Evolutionary conservation across 2,888 invertebrate genomes (phyloP), one percentile per base, ranked within the genome.

Genomic region (Hetaerina titia): DNA sequence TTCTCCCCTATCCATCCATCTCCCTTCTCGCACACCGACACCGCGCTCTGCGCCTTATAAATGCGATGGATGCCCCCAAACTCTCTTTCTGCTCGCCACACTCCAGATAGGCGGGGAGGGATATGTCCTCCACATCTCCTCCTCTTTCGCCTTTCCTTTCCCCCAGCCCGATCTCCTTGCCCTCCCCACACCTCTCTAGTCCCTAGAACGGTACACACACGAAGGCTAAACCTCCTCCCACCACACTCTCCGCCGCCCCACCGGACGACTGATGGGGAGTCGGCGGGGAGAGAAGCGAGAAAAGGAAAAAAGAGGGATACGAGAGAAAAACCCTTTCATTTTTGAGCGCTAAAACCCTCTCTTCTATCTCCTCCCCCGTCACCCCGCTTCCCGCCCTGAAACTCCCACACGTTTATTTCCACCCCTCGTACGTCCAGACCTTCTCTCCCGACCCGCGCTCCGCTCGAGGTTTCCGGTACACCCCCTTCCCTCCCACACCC

Each of bases 291-390:
- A 45, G 69, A n/a, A 69, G 81, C 13, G 31, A 22, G 19, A 5
- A 63, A 63, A 58, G 90, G 57, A 22, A 81, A 31, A 81, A 31
- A 57, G 15, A 45, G 57, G 58, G 58, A 58, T 6, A 22, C 6
- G 45, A 22, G 45, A 89, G 45, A 13, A 89, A 89, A 90, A 64
- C 90, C 90, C 90, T 90, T 90, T 90, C 90, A 69, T 90, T 90
- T 90, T 90, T 90, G 64, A 64, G 90, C 64, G 64, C 64, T 90
- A 64, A 64, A 90, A 90, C 63, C 64, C 90, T 45, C 63, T 31
- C 90, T 90, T 90, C 90, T 60, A 58, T 25, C 90, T 60, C 90
- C 15, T 25, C 22, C 89, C 56, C 89, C 22, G 11, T 56, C 15
- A 17, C 13, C 45, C 5, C 22, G n/a, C 19, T 58, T 57, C 1